Evolutionary conservation across 2,888 invertebrate species (phyloP), one percentile per base, ranked within the genome.

Genomic region (Epiblema foenella): DNA sequence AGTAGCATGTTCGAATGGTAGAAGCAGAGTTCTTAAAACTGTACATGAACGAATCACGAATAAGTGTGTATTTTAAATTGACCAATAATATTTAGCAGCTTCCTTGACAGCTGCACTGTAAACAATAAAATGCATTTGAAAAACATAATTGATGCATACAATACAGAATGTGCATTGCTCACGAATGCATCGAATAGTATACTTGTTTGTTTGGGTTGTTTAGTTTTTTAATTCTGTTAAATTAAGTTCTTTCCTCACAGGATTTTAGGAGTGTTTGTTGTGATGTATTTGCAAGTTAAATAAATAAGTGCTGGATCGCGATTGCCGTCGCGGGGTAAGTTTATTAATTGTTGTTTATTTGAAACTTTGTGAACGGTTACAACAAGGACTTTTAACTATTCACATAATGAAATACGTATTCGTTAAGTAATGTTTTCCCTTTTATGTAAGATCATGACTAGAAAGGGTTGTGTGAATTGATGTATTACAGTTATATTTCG

Each of bases 311-410:
- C 20, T 62, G 62, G 66, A 69, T 74, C 60, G 56, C 63, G 49
- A 59, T 67, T 63, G 54, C 71, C 69, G 54, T 52, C 59, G 63
- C 66, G 69, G 72, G 74, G 74, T 74, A 72, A 72, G 74, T 74
- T 69, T 57, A 15, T 66, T 74, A n/a, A n/a, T n/a, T 64, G 62
- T 73, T 74, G 69, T 64, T 69, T 72, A 63, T 74, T 74, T 74
- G 69, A 74, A 74, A 74, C 75, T 75, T 77, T 70, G 56, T 74
- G 63, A 74, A 76, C 76, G 75, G 76, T 76, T 68, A 68, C 49
- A 51, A 72, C 69, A 65, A 64, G 68, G 63, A 69, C 33, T 58
- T 68, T n/a, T 46, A 69, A 33, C 59, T 49, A 60, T 58, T 60
- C 68, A 37, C 46, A 60, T 62, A 57, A 62, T 64, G 64, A 59